Evolutionary conservation across 2,888 invertebrate genomes (phyloP), one percentile per base, ranked within the genome.

Genomic region (Andrena flavipes): DNA sequence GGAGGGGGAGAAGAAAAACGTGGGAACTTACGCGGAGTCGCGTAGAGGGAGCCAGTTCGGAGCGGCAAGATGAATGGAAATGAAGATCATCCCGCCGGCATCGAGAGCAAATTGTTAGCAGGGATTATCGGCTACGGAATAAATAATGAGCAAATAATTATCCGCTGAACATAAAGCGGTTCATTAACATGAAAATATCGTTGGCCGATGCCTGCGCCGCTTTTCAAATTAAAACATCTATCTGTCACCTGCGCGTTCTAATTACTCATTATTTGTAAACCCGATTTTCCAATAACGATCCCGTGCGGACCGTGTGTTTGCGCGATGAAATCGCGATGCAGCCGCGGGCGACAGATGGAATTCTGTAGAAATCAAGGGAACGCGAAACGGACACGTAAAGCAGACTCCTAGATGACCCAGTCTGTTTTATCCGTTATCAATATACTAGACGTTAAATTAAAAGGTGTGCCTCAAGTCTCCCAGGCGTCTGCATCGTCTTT

Each of bases 151-250:
- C 49, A 54, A 59, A 73, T 67, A 62, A 74, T 81, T 74, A 69
- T 63, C 13, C 33, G 4, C 64, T 5, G 20, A 30, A 8, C 20
- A 59, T 42, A 23, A 42, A 48, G 26, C 13, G 60, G 49, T 54
- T 77, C 69, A 62, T 70, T 77, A 70, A 70, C 77, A 74, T 65
- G 73, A 77, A 81, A 77, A 77, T 64, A 59, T 54, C 42, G 10
- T 4, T 10, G 35, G 16, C 13, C 16, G 67, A 51, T 20, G 5
- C 29, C 35, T 35, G 29, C 5, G 6, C 26, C 49, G 35, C 7
- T 42, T 16, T 48, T 8, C 49, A 35, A 68, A 71, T 67, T 71
- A 75, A 68, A 75, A 70, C 42, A 29, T 64, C 8, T 33, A 49
- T 30, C 60, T 13, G 51, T 59, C 62, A 33, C 26, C 26, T 67